Evolutionary conservation across 2,113 vertebrate genomes (phyloP).

Genomic region (Phyllostomus hastatus): DNA sequence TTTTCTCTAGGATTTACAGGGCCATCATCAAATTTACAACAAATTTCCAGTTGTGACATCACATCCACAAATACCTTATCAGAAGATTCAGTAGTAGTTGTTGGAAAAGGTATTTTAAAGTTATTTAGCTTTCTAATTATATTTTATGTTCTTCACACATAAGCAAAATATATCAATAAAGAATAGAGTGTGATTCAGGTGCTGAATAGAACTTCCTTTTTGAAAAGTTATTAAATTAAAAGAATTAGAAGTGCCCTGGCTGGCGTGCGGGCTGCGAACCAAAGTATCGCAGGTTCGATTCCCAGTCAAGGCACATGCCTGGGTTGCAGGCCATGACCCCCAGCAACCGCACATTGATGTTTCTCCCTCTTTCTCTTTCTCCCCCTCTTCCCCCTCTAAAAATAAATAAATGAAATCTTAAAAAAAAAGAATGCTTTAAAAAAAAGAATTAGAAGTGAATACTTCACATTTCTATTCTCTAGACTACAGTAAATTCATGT

Average conservation of each 20-base stretch:
- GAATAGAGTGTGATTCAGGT: background rate
- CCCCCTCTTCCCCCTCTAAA: too few relatives aligned
- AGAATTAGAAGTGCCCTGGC: conserved; percentile 41
- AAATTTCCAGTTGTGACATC: conserved; percentile 72
- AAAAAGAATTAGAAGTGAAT: conserved; percentile 41
- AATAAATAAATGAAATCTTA: too few relatives aligned
- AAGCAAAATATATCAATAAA: background rate
- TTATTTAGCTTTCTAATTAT: background rate
- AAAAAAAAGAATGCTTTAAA: too few relatives aligned
- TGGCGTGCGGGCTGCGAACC: too few relatives aligned
- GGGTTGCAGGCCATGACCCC: too few relatives aligned
- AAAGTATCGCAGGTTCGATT: too few relatives aligned
- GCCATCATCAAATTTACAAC: conserved; percentile 66
- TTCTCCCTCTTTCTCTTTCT: too few relatives aligned
- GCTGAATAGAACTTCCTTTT: background rate
- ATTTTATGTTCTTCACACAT: background rate
- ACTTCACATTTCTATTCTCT: conserved; percentile 11
- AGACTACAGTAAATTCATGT: background rate
- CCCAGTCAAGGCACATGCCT: too few relatives aligned
- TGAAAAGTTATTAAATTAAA: conserved; percentile 9
- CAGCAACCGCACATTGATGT: too few relatives aligned
- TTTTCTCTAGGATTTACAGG: conserved; percentile 74
- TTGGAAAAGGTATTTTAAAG: conserved; percentile 87
- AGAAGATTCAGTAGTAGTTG: conserved; percentile 83
- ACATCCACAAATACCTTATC: conserved; percentile 76